A percentile compares a stretch with the other conserved stretches of the same genome.
Conservation (phyloP, 2,888 invertebrate genomes). For the Lepidochrysops patricia region DNA sequence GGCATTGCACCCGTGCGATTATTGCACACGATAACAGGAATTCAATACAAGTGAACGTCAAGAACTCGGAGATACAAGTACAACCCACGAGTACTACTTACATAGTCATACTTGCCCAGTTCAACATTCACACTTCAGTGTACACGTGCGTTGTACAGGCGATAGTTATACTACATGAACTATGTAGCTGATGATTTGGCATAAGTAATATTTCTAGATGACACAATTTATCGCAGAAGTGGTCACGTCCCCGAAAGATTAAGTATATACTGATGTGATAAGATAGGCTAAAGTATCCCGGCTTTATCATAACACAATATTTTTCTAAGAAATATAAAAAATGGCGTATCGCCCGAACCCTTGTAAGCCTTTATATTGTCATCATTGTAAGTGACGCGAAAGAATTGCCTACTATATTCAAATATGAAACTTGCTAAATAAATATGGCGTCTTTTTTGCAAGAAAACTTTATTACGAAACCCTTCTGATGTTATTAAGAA, state of each 20-base stretch:
- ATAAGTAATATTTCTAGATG: not conserved
- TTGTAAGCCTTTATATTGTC: conserved; percentile 33
- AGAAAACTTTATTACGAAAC: not conserved
- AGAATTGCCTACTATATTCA: conserved; percentile 54
- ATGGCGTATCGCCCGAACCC: conserved; percentile 38
- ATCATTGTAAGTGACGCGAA: conserved; percentile 38
- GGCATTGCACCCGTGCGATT: no score
- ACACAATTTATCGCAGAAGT: conserved; percentile 15
- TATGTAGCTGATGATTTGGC: not conserved
- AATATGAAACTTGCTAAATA: conserved; percentile 31
- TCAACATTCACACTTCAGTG: no score
- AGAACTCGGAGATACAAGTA: no score
- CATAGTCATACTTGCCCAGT: no score
- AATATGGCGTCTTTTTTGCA: not conserved
- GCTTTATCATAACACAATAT: conserved; percentile 33
- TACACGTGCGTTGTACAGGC: no score
- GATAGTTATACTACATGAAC: no score
- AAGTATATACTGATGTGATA: conserved; percentile 34
- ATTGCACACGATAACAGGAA: no score
- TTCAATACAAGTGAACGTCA: no score
- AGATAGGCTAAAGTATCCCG: conserved; percentile 35
- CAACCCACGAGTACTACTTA: no score
- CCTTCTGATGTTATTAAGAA: not conserved
- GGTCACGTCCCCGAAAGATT: conserved; percentile 30
- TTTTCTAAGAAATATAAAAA: conserved; percentile 27